phyloP scores from a whole-genome alignment of 2,797 vertebrate species.

The Muscicapa striata region DNA sequence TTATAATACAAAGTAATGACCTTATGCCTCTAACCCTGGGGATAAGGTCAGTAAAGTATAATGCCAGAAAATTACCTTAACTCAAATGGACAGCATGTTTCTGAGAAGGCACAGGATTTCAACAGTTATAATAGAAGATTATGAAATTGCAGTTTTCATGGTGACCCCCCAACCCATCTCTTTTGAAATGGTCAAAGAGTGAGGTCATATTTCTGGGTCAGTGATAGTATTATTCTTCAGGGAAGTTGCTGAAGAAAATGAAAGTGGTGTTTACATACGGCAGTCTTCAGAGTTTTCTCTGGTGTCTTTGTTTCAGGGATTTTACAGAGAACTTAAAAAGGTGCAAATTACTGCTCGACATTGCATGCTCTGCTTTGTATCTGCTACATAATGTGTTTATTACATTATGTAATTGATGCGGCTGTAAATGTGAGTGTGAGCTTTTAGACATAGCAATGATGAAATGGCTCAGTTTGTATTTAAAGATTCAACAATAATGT shows the following conservation, averaged over 20 bases:
- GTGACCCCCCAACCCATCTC: not conserved
- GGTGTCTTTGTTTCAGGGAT: slow-evolving; percentile 16
- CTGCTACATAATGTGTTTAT: not conserved
- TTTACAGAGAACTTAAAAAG: not conserved
- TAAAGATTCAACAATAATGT: not conserved
- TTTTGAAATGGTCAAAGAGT: slow-evolving; percentile 50
- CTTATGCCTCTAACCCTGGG: not conserved
- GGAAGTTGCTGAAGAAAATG: slow-evolving; percentile 51
- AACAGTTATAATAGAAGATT: not conserved
- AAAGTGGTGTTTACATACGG: slow-evolving; percentile 36
- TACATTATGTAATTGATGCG: not conserved
- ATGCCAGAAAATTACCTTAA: slow-evolving; percentile 3
- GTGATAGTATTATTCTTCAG: slow-evolving; percentile 21
- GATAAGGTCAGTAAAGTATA: slow-evolving; percentile 2
- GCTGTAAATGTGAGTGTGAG: not conserved
- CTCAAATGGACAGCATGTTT: not conserved
- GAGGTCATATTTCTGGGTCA: slow-evolving; percentile 38
- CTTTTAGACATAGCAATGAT: not conserved
- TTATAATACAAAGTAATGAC: too few relatives aligned
- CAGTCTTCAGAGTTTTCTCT: slow-evolving; percentile 50
- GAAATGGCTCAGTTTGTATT: not conserved
- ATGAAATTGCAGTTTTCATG: slow-evolving; percentile 18
- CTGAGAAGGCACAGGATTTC: not conserved
- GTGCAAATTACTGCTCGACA: not conserved
- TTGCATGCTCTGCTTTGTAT: not conserved